Conservation (phyloP, 2,113 vertebrate species). For the Psittacula cyanocephala region DNA sequence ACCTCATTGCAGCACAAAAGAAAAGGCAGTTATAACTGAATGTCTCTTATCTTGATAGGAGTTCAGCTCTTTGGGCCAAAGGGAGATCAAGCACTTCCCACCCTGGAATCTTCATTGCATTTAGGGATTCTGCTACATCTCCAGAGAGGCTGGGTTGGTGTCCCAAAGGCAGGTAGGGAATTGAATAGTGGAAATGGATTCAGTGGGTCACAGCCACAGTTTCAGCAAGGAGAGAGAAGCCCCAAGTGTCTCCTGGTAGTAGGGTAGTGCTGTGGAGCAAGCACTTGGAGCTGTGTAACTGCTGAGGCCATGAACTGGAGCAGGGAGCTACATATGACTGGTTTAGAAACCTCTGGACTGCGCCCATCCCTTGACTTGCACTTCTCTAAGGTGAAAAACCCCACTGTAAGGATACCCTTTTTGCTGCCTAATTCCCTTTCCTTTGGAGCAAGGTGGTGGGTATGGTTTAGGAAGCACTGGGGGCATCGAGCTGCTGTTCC, state of each 20-base stretch:
- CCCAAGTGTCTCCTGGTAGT: neutral
- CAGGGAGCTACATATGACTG: neutral
- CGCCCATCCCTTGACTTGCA: neutral
- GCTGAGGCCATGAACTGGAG: neutral
- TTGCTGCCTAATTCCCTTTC: neutral
- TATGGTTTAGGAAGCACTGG: neutral
- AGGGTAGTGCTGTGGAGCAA: neutral
- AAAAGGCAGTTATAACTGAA: neutral
- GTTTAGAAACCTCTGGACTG: neutral
- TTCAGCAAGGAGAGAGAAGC: neutral
- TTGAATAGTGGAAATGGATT: neutral
- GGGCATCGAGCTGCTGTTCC: neutral
- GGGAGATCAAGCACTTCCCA: neutral
- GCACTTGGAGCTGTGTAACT: neutral
- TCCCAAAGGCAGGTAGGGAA: neutral
- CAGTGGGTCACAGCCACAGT: neutral
- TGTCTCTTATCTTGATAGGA: fast-evolving
- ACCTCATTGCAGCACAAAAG: neutral
- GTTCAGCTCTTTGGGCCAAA: neutral
- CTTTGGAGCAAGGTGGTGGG: neutral
- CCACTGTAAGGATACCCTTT: neutral
- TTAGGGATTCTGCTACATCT: fast-evolving
- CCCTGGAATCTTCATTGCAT: fast-evolving
- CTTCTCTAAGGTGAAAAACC: neutral
- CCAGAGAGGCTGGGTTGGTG: neutral